These are phyloP conservation scores for Pemphigus obesinymphae DNA, from an alignment of 1,140 invertebrate genomes.

Conservation along the genomic window DNA sequence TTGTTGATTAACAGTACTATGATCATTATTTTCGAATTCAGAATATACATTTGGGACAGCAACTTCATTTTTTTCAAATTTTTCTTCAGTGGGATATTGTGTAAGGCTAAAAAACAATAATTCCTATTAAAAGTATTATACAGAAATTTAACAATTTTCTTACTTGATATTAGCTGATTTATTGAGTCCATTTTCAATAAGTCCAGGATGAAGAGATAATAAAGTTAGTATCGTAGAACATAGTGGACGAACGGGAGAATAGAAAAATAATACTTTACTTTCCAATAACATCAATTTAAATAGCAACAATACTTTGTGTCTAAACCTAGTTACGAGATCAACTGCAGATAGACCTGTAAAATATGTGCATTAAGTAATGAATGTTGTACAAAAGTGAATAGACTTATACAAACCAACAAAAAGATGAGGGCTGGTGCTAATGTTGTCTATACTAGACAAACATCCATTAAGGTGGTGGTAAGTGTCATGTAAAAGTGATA, in stretches of 20 bases:
- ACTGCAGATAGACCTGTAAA: conserved; percentile 69
- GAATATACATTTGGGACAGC: background rate
- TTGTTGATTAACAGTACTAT: background rate
- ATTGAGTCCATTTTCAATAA: conserved; percentile 80
- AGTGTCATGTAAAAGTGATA: conserved; percentile 85
- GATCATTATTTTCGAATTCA: background rate
- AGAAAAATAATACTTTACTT: conserved; percentile 85
- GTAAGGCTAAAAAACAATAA: background rate
- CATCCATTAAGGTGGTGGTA: conserved; percentile 88
- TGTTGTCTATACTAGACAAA: conserved; percentile 58
- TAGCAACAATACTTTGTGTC: conserved; percentile 85
- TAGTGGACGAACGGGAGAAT: conserved; percentile 84
- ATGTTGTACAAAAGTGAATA: background rate
- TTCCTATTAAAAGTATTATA: background rate
- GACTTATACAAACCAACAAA: conserved; percentile 65
- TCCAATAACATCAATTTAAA: conserved; percentile 92
- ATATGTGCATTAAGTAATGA: conserved; percentile 44
- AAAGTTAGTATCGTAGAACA: conserved; percentile 83
- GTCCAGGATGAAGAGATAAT: conserved; percentile 83
- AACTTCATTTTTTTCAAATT: background rate
- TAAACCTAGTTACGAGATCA: conserved; percentile 78
- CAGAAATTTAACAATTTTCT: conserved; percentile 44
- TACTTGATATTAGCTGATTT: conserved; percentile 77
- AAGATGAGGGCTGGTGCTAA: conserved; percentile 65
- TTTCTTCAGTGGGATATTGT: background rate